A percentile compares a stretch with the other conserved stretches of the same genome.
These are phyloP conservation scores for Corythornis vintsioides DNA, from an alignment of 2,113 vertebrate species.

Conservation along the genomic window DNA sequence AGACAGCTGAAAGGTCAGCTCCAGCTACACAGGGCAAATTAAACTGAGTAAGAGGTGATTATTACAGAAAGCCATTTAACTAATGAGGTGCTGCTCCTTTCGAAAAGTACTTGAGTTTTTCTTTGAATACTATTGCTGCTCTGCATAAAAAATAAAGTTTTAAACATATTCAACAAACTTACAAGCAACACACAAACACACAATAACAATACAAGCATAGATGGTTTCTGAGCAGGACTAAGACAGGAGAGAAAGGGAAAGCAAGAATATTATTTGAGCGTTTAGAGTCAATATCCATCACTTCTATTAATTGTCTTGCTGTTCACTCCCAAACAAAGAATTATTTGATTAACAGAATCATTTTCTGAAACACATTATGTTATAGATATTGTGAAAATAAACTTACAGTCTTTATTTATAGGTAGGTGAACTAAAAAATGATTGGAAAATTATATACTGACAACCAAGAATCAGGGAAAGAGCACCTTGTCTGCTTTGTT, in stretches of 20 bases:
- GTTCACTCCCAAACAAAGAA: not conserved
- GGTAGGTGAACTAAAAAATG: not conserved
- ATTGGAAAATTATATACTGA: not conserved
- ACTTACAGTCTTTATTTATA: not conserved
- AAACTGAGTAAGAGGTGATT: not conserved
- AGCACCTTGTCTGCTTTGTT: not conserved
- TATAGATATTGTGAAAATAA: not conserved
- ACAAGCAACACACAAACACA: not conserved
- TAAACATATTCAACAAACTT: not conserved
- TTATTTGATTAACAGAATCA: not conserved
- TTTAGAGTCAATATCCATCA: not conserved
- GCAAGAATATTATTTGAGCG: not conserved
- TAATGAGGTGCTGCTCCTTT: not conserved
- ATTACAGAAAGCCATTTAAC: not conserved
- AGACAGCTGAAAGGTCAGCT: conserved; percentile 61
- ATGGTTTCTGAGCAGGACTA: not conserved
- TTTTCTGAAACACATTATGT: not conserved
- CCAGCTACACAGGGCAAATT: conserved; percentile 28
- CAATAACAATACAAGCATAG: not conserved
- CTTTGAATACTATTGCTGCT: not conserved
- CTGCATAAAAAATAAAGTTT: not conserved
- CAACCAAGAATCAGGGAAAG: not conserved
- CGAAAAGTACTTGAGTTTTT: not conserved
- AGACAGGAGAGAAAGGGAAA: not conserved
- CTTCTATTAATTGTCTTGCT: not conserved